These are phyloP conservation scores for Zosterops borbonicus DNA, from an alignment of 2,113 vertebrate genomes.

Conservation along the genomic window DNA sequence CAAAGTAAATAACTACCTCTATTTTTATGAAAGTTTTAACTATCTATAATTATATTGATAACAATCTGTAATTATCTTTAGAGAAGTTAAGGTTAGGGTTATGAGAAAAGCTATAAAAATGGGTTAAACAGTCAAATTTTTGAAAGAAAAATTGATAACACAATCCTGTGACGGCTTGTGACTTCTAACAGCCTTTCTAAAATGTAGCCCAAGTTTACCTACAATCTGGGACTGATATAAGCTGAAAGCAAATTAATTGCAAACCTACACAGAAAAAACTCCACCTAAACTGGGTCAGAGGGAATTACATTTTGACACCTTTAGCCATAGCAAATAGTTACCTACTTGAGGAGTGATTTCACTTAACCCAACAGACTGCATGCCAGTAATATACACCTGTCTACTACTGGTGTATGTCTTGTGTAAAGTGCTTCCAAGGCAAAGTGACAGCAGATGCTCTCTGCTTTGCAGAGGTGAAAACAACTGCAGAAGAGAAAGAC, in stretches of 20 bases:
- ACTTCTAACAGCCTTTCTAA: background rate
- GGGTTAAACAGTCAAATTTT: background rate
- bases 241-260: background rate
- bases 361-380: background rate
- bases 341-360: background rate
- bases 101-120: background rate
- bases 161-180: background rate
- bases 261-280: background rate
- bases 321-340: background rate
- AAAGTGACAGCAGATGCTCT: background rate
- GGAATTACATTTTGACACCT: background rate
- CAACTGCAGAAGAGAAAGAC: background rate
- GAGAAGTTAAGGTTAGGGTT: background rate
- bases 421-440: background rate
- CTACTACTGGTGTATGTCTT: background rate
- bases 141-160: background rate
- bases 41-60: background rate
- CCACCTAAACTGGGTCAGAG: accelerated
- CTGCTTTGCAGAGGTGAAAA: background rate
- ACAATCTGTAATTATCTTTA: background rate
- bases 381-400: background rate
- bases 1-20: background rate
- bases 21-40: background rate
- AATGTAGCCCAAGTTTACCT: background rate
- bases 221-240: background rate